Percentiles rank a stretch among this genome's conserved stretches.
These are phyloP conservation scores for Anomalospiza imberbis DNA, from an alignment of 2,797 vertebrate genomes.

Conservation along the genomic window DNA sequence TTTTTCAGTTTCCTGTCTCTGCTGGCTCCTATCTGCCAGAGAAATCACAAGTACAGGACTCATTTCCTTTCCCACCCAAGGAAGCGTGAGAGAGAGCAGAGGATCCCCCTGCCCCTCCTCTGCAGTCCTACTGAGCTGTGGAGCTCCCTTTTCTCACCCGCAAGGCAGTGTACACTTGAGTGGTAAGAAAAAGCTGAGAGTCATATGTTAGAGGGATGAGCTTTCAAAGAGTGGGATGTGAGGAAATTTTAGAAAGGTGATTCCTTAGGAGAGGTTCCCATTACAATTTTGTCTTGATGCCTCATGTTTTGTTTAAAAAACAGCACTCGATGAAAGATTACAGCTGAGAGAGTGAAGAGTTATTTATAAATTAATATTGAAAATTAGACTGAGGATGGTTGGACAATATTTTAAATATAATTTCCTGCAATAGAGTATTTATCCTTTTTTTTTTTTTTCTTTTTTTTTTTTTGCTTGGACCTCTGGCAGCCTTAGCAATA, in stretches of 20 bases:
- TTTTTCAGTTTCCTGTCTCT: background rate
- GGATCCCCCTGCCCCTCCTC: background rate
- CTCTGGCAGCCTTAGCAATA: background rate
- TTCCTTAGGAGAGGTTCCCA: background rate
- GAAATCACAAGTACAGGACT: background rate
- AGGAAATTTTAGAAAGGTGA: constrained; percentile 24
- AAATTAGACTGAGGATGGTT: background rate
- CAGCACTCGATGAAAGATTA: background rate
- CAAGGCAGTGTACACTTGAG: background rate
- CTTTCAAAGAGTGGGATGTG: constrained; percentile 11
- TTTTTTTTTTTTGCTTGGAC: background rate
- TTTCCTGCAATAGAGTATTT: background rate
- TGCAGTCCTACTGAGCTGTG: background rate
- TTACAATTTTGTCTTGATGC: background rate
- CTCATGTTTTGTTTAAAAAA: background rate
- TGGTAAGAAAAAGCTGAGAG: background rate
- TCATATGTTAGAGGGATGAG: background rate
- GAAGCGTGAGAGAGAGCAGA: background rate
- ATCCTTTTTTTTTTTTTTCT: background rate
- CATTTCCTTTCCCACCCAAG: constrained; percentile 30
- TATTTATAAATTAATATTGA: background rate
- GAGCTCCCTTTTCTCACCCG: background rate
- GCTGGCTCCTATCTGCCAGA: background rate
- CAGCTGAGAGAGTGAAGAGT: background rate
- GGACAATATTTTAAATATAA: background rate